Conservation (phyloP, 23 tunicate genomes). For the Oikopleura dioica region DNA sequence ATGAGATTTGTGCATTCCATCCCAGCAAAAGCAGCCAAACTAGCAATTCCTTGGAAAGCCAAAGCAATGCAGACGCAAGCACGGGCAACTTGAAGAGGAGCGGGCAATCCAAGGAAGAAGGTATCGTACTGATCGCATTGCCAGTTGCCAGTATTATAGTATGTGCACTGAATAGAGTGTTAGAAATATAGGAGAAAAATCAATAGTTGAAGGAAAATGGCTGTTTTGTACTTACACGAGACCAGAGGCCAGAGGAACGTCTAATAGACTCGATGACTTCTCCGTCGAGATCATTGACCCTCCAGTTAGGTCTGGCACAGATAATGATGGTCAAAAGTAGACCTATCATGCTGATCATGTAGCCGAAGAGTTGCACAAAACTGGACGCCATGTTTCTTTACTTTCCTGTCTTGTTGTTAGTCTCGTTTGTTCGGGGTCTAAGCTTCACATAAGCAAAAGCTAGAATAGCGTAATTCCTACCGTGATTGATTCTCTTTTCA, state of each 20-base stretch:
- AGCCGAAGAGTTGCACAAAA: not conserved
- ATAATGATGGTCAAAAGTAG: not conserved
- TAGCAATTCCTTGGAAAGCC: not conserved
- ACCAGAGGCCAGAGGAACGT: constrained; percentile 12
- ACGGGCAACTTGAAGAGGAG: constrained; percentile 16
- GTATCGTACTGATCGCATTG: constrained; percentile 96
- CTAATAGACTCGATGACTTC: constrained; percentile 43
- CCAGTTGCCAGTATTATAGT: constrained; percentile 74
- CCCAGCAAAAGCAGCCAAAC: not conserved
- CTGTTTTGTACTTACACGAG: not conserved
- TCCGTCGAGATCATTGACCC: constrained; percentile 37
- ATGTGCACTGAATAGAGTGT: constrained; percentile 59
- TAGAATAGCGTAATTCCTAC: too few species aligned
- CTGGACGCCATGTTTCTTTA: not conserved
- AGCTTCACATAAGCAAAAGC: too few species aligned
- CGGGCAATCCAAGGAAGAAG: constrained; percentile 53
- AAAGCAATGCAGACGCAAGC: not conserved
- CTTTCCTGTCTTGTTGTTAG: too few species aligned
- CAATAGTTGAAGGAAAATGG: not conserved
- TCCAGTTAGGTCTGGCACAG: constrained; percentile 43
- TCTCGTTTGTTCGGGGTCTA: too few species aligned
- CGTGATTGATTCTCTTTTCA: too few species aligned
- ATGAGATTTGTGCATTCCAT: constrained; percentile 5
- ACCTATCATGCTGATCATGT: not conserved
- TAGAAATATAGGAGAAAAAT: constrained; percentile 15